phyloP scores from a whole-genome alignment of 2,797 vertebrate species.

The Ctenopoma multispine region DNA sequence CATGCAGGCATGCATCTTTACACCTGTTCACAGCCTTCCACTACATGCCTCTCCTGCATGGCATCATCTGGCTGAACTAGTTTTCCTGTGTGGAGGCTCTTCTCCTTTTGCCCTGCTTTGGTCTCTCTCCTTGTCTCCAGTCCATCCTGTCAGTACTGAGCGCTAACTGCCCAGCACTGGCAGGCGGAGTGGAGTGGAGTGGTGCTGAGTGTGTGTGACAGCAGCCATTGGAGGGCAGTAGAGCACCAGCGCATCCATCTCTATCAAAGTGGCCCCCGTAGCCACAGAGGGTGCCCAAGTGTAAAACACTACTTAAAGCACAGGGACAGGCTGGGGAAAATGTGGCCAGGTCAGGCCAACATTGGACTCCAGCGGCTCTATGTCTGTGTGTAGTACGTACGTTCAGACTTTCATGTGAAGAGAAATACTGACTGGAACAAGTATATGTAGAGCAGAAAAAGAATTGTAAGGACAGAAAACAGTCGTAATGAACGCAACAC shows the following conservation, averaged over 20 bases:
- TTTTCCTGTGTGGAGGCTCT: constrained; percentile 58
- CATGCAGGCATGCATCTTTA: constrained; percentile 49
- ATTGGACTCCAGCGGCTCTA: constrained; percentile 70
- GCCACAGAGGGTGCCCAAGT: constrained; percentile 63
- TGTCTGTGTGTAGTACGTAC: constrained; percentile 59
- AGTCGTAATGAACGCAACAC: constrained; percentile 1
- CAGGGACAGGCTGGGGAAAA: constrained; percentile 74
- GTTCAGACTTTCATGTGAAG: constrained; percentile 46
- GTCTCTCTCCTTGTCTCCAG: constrained; percentile 56
- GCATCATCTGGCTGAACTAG: constrained; percentile 69
- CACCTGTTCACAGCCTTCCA: constrained; percentile 67
- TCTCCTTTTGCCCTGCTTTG: constrained; percentile 70
- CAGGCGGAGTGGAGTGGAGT: constrained; percentile 41
- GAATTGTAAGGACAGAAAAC: constrained; percentile 10
- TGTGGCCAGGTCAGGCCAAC: constrained; percentile 76
- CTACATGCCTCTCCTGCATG: constrained; percentile 69
- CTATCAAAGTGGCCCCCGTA: constrained; percentile 57
- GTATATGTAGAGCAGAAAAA: neutral
- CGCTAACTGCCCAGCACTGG: constrained; percentile 58
- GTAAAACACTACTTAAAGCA: constrained; percentile 75
- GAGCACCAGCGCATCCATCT: constrained; percentile 93
- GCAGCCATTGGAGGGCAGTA: constrained; percentile 99
- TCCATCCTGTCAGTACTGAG: constrained; percentile 53
- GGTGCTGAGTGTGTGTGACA: constrained; percentile 38
- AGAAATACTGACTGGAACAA: constrained; percentile 44